Evolutionary conservation across 2,888 invertebrate species (phyloP).

Genomic region (Hydroisotoma schaefferi): DNA sequence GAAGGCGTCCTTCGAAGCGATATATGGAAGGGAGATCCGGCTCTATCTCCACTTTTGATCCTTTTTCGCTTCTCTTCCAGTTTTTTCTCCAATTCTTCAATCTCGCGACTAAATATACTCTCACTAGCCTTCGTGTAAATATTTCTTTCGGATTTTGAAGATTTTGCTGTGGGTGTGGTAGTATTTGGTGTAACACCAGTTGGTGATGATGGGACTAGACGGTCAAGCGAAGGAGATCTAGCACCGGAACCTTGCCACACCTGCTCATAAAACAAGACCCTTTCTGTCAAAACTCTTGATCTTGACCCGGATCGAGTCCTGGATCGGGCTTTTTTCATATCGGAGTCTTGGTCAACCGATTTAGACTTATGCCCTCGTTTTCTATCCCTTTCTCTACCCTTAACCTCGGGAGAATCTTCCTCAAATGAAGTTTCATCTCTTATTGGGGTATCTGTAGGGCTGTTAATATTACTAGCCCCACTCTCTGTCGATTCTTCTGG

Average conservation of each 20-base stretch:
- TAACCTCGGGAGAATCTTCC: too few species aligned
- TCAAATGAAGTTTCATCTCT: too few species aligned
- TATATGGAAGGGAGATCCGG: constrained; percentile 12
- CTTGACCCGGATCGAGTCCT: constrained; percentile 27
- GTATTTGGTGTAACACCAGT: neutral
- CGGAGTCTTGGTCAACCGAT: neutral
- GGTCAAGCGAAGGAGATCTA: constrained; percentile 8
- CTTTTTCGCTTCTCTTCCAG: constrained; percentile 27
- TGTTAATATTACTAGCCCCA: too few species aligned
- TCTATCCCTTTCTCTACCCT: constrained; percentile 15
- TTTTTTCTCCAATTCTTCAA: constrained; percentile 32
- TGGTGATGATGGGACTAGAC: neutral
- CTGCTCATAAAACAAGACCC: constrained; percentile 76
- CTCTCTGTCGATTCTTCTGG: too few species aligned
- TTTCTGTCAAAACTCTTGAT: constrained; percentile 54
- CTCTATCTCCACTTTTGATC: constrained; percentile 26
- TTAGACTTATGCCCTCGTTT: constrained; percentile 8
- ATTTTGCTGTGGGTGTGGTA: neutral
- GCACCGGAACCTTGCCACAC: constrained; percentile 59
- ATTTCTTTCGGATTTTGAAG: neutral
- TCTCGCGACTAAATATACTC: constrained; percentile 18
- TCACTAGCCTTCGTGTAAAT: neutral
- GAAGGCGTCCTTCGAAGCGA: constrained; percentile 24
- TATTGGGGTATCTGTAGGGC: too few species aligned
- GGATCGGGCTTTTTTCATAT: constrained; percentile 11